Base-by-base conservation (phyloP, 2,797 vertebrate species). In the Darevskia nairensis region DNA sequence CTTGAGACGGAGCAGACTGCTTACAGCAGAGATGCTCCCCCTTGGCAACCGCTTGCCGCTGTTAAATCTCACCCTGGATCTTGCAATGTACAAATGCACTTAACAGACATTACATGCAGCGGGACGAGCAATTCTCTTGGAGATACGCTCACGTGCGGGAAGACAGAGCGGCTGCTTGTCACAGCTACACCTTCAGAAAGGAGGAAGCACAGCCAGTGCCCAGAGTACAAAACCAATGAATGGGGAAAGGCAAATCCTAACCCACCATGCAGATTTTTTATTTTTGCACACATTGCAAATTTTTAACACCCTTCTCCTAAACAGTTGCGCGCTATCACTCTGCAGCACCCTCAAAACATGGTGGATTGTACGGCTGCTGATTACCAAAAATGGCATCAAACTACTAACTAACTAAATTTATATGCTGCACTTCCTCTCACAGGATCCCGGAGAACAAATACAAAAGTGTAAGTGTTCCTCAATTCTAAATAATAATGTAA, bases 11-110 rank as follows among this genome's bases (percentile, higher is more conserved):
- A 92, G 55, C 3, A 4, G 2, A 35, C 66, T 50, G 13, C 1
- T 82, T 27, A 17, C 13, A 87, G 88, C 8, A 64, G 61, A 25
- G 50, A 86, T 94, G 80, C 19, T 90, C 61, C 32, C 41, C 84
- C 39, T 23, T 81, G 79, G 81, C 85, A 39, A 2, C 0, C 50
- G 0, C 83, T 84, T 88, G 2, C 50, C 75, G 77, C 10, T 4
- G 29, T 32, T 86, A 93, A 92, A 88, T 64, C n/a, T 92, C 86
- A 80, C 27, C 77, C 80, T 91, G 23, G 72, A 8, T 78, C 86
- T 91, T 86, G 21, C 19, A 41, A 0, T 68, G 11, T 44, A 89
- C 89, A 92, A 90, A 88, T 27, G 1, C 39, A 80, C 8, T 25
- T 74, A 85, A 84, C 68, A 77, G 80, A n/a, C 86, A 2, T 41